Evolutionary conservation across 1,140 invertebrate genomes (phyloP).

Genomic region (Varroa destructor): DNA sequence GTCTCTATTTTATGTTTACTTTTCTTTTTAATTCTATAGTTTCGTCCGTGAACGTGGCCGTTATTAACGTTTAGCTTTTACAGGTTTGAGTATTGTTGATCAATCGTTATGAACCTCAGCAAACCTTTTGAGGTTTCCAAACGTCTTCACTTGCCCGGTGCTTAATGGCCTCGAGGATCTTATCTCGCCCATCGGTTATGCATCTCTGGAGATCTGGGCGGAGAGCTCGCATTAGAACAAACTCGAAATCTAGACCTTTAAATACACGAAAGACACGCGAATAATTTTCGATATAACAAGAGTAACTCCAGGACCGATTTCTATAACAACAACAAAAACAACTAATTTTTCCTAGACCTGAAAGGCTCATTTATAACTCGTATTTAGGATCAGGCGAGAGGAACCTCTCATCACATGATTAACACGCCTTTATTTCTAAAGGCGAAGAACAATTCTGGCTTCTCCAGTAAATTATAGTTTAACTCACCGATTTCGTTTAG

Average conservation of each 20-base stretch:
- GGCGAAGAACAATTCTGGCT: too few species aligned
- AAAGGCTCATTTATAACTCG: too few species aligned
- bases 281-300: slow-evolving; percentile 29
- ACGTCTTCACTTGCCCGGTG: slow-evolving; percentile 53
- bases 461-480: slow-evolving; percentile 33
- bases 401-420: too few species aligned
- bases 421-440: too few species aligned
- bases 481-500: slow-evolving; percentile 40
- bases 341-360: neutral
- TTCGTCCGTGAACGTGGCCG: too few species aligned
- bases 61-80: too few species aligned
- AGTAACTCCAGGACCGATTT: slow-evolving; percentile 28
- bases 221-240: slow-evolving; percentile 65
- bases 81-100: too few species aligned
- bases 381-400: too few species aligned
- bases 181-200: slow-evolving; percentile 55
- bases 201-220: slow-evolving; percentile 49
- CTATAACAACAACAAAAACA: slow-evolving; percentile 30
- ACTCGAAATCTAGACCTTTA: slow-evolving; percentile 63
- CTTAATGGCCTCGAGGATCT: slow-evolving; percentile 59
- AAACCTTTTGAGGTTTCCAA: slow-evolving; percentile 53
- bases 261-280: slow-evolving; percentile 12
- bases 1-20: too few species aligned
- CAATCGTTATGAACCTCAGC: too few species aligned
- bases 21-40: too few species aligned